Percentiles rank a stretch among this genome's conserved stretches.
Evolutionary conservation across 2,797 vertebrate genomes (phyloP).

Genomic region (Nothura maculosa): DNA sequence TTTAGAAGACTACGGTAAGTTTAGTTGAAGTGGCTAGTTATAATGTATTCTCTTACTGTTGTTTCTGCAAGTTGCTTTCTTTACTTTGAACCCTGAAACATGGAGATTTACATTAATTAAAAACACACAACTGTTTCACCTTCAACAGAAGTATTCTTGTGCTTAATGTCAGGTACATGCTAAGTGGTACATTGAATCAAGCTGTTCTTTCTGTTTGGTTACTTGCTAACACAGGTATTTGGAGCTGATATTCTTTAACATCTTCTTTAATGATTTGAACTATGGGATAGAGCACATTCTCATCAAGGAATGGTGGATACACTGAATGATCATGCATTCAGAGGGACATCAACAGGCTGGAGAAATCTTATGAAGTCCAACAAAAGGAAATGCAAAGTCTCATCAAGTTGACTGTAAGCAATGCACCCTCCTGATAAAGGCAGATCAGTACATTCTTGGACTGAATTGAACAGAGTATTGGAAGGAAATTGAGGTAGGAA

Average conservation of each 20-base stretch:
- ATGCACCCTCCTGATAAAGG: not conserved
- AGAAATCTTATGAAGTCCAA: not conserved
- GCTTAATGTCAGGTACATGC: not conserved
- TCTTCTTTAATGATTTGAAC: not conserved
- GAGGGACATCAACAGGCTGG: not conserved
- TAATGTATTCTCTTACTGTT: not conserved
- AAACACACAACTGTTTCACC: not conserved
- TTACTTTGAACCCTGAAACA: not conserved
- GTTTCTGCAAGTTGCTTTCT: not conserved
- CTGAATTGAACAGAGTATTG: no score
- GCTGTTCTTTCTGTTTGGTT: not conserved
- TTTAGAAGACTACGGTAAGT: not conserved
- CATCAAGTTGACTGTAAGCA: not conserved
- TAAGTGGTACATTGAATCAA: not conserved
- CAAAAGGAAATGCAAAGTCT: not conserved
- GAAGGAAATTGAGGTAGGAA: not conserved
- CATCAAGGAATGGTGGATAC: not conserved
- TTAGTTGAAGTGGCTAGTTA: not conserved
- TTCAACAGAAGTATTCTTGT: not conserved
- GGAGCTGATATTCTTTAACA: not conserved
- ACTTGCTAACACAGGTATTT: not conserved
- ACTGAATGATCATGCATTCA: not conserved
- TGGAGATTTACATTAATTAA: not conserved
- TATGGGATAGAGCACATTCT: not conserved
- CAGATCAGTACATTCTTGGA: not conserved